phyloP scores from a whole-genome alignment of 2,888 invertebrate species.

The Steinernema hermaphroditum region DNA sequence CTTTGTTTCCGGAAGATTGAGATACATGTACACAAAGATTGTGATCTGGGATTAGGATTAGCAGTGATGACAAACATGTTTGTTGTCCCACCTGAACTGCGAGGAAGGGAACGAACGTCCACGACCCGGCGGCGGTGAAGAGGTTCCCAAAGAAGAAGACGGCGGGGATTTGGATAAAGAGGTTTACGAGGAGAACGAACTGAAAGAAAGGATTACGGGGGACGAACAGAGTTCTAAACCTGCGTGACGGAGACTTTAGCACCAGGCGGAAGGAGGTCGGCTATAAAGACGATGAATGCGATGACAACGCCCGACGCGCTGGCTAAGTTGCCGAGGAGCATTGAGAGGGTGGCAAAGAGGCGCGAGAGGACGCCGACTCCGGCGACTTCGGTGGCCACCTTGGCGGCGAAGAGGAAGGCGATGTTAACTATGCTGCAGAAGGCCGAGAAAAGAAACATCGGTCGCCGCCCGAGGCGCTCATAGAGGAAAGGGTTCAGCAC shows the following conservation, averaged over 20 bases:
- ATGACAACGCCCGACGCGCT: not conserved
- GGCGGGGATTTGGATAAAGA: conserved; percentile 7
- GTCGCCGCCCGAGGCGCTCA: not conserved
- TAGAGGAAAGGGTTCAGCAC: not conserved
- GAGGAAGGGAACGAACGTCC: conserved; percentile 14
- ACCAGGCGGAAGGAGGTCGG: conserved; percentile 5
- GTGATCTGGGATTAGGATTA: not conserved
- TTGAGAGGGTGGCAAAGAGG: not conserved
- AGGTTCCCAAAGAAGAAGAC: conserved; percentile 4
- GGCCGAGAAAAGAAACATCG: not conserved
- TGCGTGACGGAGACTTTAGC: conserved; percentile 15
- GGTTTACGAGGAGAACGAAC: not conserved
- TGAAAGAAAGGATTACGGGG: not conserved
- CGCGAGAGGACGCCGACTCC: not conserved
- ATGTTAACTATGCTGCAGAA: not conserved
- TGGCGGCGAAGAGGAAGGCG: not conserved
- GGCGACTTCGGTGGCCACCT: not conserved
- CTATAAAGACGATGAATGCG: not conserved
- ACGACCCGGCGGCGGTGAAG: not conserved
- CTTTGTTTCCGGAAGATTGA: not conserved
- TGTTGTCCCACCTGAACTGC: not conserved
- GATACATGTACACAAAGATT: not conserved
- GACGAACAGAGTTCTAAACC: not conserved
- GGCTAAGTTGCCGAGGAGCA: not conserved
- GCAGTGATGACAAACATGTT: not conserved